Percentiles rank a stretch among this genome's conserved stretches.
These are phyloP conservation scores for Trachelus stipa DNA, from an alignment of 2,888 invertebrate genomes.

Conservation along the genomic window DNA sequence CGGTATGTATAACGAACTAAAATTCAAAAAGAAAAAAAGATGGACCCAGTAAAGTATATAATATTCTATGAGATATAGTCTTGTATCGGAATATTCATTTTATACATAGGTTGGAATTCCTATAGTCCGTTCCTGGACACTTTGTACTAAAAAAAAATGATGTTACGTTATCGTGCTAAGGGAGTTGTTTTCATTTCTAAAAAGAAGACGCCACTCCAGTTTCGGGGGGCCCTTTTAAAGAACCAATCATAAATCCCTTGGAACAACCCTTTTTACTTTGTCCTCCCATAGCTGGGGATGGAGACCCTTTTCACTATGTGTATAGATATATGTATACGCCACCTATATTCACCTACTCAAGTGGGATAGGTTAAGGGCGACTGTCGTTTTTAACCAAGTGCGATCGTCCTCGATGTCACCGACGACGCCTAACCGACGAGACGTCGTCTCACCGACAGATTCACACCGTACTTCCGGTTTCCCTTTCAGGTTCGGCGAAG, in stretches of 20 bases:
- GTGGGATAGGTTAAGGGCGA: constrained; percentile 7
- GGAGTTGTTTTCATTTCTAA: constrained; percentile 10
- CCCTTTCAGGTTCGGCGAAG: constrained; percentile 19
- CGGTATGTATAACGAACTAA: neutral
- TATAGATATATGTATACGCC: neutral
- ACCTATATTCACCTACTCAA: neutral
- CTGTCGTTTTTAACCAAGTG: neutral
- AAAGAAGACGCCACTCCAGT: constrained; percentile 11
- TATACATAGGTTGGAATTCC: neutral
- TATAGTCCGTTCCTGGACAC: neutral
- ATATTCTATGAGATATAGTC: neutral
- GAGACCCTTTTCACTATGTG: constrained; percentile 1
- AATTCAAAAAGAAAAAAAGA: neutral
- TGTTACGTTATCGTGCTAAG: neutral
- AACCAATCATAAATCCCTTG: constrained; percentile 25
- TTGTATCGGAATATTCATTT: neutral
- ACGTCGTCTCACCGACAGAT: constrained; percentile 32
- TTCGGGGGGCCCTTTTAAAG: constrained; percentile 25
- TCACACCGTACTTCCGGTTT: constrained; percentile 53
- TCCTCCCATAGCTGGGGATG: neutral
- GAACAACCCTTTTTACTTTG: constrained; percentile 26
- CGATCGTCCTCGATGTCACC: constrained; percentile 10
- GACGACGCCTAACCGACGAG: constrained; percentile 17
- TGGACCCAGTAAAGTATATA: neutral
- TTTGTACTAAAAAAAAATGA: neutral